Percentiles rank a stretch among this genome's conserved stretches.
Evolutionary conservation across 2,797 vertebrate genomes (phyloP).

Genomic region (Trematocara caparti): DNA sequence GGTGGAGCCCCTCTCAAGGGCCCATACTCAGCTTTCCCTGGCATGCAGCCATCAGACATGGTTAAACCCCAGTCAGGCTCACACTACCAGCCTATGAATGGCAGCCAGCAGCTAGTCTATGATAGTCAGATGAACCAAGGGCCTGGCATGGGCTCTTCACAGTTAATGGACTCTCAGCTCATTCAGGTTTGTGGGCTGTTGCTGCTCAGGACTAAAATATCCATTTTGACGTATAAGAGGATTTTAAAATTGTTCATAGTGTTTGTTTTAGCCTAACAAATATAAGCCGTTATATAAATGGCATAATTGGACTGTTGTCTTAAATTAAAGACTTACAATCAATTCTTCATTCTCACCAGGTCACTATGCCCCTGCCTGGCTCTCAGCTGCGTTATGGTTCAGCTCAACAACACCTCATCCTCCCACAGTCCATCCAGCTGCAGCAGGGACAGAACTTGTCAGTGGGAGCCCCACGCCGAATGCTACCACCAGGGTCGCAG

Average conservation of each 20-base stretch:
- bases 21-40: slow-evolving; percentile 92
- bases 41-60: slow-evolving; percentile 97
- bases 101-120: slow-evolving; percentile 92
- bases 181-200: slow-evolving; percentile 82
- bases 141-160: slow-evolving; percentile 90
- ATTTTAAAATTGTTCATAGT: neutral
- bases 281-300: neutral
- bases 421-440: slow-evolving; percentile 96
- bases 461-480: slow-evolving; percentile 89
- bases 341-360: slow-evolving; percentile 60
- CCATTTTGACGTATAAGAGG: neutral
- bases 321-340: neutral
- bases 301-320: neutral
- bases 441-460: slow-evolving; percentile 95
- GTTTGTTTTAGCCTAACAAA: neutral
- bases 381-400: slow-evolving; percentile 96
- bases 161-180: slow-evolving; percentile 97
- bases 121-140: slow-evolving; percentile 91
- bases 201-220: neutral
- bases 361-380: slow-evolving; percentile 94
- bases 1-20: slow-evolving; percentile 91
- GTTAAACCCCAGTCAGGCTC: slow-evolving; percentile 93
- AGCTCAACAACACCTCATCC: slow-evolving; percentile 94
- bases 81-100: slow-evolving; percentile 94
- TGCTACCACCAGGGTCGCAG: slow-evolving; percentile 92